A percentile compares a stretch with the other conserved stretches of the same genome.
These are phyloP conservation scores for Sinopyrophorus schimmeli DNA, from an alignment of 2,888 invertebrate genomes.

Conservation along the genomic window DNA sequence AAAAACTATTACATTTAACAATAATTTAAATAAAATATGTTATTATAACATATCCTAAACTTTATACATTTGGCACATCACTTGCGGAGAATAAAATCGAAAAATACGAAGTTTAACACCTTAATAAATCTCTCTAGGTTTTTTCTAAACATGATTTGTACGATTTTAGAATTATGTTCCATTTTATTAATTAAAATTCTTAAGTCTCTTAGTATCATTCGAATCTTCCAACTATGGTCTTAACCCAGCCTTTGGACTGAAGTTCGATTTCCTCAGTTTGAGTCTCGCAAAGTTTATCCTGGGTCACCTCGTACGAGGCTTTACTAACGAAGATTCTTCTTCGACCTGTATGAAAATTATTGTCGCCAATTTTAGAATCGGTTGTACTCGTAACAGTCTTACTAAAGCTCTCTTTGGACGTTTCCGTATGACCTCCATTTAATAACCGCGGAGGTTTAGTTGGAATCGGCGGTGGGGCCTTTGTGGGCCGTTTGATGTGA, in stretches of 20 bases:
- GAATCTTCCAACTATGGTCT: constrained; percentile 73
- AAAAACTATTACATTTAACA: constrained; percentile 25
- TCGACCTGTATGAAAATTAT: constrained; percentile 12
- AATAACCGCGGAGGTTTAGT: constrained; percentile 58
- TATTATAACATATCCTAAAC: constrained; percentile 22
- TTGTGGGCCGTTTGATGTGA: constrained; percentile 51
- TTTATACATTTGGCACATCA: constrained; percentile 31
- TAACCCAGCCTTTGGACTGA: constrained; percentile 68
- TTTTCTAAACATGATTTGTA: constrained; percentile 10
- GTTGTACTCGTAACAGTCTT: constrained; percentile 1
- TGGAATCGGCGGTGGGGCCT: constrained; percentile 69
- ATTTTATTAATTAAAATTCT: constrained; percentile 1
- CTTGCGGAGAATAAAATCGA: constrained; percentile 6
- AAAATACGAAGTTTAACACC: constrained; percentile 6
- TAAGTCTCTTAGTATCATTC: constrained; percentile 56
- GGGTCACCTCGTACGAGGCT: constrained; percentile 11
- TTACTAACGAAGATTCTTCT: constrained; percentile 21
- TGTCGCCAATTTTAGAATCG: no score
- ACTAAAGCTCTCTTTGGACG: neutral
- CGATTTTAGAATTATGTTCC: constrained; percentile 9
- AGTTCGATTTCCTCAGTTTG: constrained; percentile 1
- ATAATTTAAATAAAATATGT: constrained; percentile 27
- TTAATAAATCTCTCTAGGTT: neutral
- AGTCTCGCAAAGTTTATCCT: constrained; percentile 1
- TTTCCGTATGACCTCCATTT: constrained; percentile 8